A percentile compares a stretch with the other conserved stretches of the same genome.
Evolutionary conservation across 2,888 invertebrate genomes (phyloP).

Genomic region (Drosophila algonquin): DNA sequence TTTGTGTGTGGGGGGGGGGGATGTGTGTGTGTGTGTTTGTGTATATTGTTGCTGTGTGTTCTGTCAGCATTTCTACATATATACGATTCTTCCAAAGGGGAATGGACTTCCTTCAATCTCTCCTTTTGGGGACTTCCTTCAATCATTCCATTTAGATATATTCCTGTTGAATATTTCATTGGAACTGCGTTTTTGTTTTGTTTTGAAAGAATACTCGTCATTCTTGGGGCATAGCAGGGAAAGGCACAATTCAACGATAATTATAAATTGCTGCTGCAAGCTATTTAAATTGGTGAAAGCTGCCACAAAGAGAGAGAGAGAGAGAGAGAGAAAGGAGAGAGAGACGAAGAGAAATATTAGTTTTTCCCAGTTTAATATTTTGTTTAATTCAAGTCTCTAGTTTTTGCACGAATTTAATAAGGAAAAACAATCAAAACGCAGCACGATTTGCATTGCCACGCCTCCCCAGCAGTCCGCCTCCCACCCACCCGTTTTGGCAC

Average conservation of each 20-base stretch:
- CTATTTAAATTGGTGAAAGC: slow-evolving; percentile 65
- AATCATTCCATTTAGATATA: slow-evolving; percentile 63
- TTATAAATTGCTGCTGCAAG: slow-evolving; percentile 74
- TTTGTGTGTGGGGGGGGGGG: slow-evolving; percentile 27
- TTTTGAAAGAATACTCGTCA: slow-evolving; percentile 56
- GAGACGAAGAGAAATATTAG: slow-evolving; percentile 17
- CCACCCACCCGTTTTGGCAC: slow-evolving; percentile 24
- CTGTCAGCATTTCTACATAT: slow-evolving; percentile 24
- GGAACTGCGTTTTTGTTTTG: slow-evolving; percentile 44
- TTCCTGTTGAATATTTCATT: slow-evolving; percentile 72
- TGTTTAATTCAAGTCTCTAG: slow-evolving; percentile 20
- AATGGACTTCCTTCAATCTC: slow-evolving; percentile 12
- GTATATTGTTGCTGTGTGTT: slow-evolving; percentile 44
- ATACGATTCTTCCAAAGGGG: slow-evolving; percentile 10
- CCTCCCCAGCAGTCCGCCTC: slow-evolving; percentile 16
- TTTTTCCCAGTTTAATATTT: slow-evolving; percentile 23
- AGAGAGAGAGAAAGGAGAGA: not conserved
- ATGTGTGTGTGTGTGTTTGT: slow-evolving; percentile 24
- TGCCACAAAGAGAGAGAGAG: slow-evolving; percentile 34
- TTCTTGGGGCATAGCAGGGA: slow-evolving; percentile 58
- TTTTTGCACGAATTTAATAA: slow-evolving; percentile 74
- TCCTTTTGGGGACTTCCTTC: slow-evolving; percentile 4
- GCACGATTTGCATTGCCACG: slow-evolving; percentile 72
- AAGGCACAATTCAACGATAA: slow-evolving; percentile 78
- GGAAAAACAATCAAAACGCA: slow-evolving; percentile 70